Percentiles rank a stretch among this genome's conserved stretches.
Conservation (phyloP, 2,888 invertebrate species). For the Sepiola atlantica region DNA sequence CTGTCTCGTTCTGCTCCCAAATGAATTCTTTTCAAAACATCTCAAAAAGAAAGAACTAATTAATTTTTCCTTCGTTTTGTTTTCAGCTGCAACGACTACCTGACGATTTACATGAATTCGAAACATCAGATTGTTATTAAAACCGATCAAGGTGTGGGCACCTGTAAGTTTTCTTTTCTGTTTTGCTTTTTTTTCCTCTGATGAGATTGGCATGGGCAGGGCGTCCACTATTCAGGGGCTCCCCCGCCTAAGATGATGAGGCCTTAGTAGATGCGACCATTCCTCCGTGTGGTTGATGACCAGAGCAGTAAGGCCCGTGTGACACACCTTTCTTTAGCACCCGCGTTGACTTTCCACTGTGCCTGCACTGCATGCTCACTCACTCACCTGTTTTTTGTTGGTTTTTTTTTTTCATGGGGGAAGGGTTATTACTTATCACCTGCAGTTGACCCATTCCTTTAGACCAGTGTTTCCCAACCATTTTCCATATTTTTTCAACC, state of each 20-base stretch:
- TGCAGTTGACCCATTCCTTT: too few species aligned
- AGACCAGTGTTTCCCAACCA: too few species aligned
- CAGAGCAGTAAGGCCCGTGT: slow-evolving; percentile 33
- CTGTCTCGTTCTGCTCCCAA: not conserved
- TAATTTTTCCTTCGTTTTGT: slow-evolving; percentile 6
- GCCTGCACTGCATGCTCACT: not conserved
- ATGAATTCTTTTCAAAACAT: too few species aligned
- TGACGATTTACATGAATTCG: slow-evolving; percentile 59
- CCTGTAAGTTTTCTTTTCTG: slow-evolving; percentile 57
- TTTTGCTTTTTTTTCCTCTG: not conserved
- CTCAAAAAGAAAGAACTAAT: too few species aligned
- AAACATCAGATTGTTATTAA: slow-evolving; percentile 58
- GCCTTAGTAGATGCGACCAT: not conserved
- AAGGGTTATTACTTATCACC: too few species aligned
- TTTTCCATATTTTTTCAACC: too few species aligned
- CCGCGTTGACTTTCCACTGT: not conserved
- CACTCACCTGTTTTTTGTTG: not conserved
- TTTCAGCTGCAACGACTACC: slow-evolving; percentile 62
- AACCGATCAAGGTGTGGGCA: slow-evolving; percentile 62
- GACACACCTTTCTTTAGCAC: not conserved
- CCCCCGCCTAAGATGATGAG: not conserved
- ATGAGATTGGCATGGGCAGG: not conserved
- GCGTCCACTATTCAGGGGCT: slow-evolving; percentile 4
- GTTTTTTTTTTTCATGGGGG: not conserved
- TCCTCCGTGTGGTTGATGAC: slow-evolving; percentile 32